These are phyloP conservation scores for Chaetorhynchus papuensis DNA, from an alignment of 2,113 vertebrate species.

Conservation along the genomic window DNA sequence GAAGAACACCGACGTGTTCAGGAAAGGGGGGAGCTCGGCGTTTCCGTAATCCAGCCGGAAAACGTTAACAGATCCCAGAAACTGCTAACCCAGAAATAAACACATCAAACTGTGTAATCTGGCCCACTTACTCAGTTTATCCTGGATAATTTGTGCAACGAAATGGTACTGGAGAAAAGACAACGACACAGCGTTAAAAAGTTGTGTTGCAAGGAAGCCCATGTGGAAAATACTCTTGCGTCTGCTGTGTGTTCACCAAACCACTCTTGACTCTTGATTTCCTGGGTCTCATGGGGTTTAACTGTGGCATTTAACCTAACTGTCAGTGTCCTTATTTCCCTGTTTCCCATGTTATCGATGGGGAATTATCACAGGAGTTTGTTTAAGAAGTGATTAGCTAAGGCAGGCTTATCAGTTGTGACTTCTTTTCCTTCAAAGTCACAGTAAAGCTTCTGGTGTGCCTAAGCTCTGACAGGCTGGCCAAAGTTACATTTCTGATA, in stretches of 20 bases:
- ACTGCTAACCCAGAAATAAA: not conserved
- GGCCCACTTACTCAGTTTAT: not conserved
- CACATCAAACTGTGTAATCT: not conserved
- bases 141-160: not conserved
- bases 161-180: not conserved
- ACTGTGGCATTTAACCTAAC: not conserved
- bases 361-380: not conserved
- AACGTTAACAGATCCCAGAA: not conserved
- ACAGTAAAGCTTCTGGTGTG: not conserved
- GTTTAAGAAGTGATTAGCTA: not conserved
- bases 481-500: not conserved
- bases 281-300: not conserved
- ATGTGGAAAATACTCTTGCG: not conserved
- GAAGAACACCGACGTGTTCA: constrained; percentile 28
- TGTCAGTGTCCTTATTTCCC: not conserved
- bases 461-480: not conserved
- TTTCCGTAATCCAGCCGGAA: not conserved
- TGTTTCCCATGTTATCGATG: not conserved
- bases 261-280: not conserved
- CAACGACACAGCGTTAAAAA: not conserved
- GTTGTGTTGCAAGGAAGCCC: not conserved
- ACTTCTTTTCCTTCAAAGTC: not conserved
- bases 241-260: not conserved
- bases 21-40: not conserved
- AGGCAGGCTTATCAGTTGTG: not conserved